Percentiles rank a stretch among this genome's conserved stretches.
phyloP scores from a whole-genome alignment of 53 echinoderm and acorn worm species.

The Actinopyga echinites region DNA sequence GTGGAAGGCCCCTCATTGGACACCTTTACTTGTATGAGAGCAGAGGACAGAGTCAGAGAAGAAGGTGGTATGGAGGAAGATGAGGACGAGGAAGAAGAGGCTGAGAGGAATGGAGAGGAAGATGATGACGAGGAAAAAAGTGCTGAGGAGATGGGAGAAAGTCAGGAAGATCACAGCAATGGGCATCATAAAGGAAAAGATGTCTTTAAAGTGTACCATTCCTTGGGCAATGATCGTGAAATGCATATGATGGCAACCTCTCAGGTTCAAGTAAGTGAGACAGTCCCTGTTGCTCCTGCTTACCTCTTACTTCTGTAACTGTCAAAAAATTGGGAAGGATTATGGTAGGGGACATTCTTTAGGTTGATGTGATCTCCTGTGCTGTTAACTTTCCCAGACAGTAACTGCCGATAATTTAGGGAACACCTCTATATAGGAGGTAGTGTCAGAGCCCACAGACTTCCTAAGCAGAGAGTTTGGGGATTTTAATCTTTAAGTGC shows the following conservation, averaged over 20 bases:
- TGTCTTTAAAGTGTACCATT: conserved; percentile 64
- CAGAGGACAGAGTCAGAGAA: conserved; percentile 47
- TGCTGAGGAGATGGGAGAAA: not conserved
- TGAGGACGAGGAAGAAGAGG: conserved; percentile 28
- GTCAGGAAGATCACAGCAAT: not conserved
- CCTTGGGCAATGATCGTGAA: conserved; percentile 57
- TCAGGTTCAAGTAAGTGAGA: conserved; percentile 48
- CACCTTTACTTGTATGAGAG: not conserved
- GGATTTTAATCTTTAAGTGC: no score
- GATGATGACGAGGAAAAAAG: conserved; percentile 20
- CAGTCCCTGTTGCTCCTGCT: not conserved
- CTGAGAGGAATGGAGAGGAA: conserved; percentile 29
- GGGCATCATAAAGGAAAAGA: conserved; percentile 24
- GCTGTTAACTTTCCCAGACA: no score
- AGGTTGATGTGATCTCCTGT: no score
- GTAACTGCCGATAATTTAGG: no score
- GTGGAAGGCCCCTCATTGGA: not conserved
- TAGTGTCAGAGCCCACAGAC: no score
- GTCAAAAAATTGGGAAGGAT: no score
- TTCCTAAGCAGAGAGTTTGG: no score
- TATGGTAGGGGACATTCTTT: no score
- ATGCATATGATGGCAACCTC: conserved; percentile 83
- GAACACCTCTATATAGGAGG: no score
- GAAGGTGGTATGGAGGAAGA: conserved; percentile 34
- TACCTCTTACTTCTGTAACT: no score